Evolutionary conservation across 2,888 invertebrate genomes (phyloP), one percentile per base, ranked within the genome.

Genomic region (Alloplasta piceator): DNA sequence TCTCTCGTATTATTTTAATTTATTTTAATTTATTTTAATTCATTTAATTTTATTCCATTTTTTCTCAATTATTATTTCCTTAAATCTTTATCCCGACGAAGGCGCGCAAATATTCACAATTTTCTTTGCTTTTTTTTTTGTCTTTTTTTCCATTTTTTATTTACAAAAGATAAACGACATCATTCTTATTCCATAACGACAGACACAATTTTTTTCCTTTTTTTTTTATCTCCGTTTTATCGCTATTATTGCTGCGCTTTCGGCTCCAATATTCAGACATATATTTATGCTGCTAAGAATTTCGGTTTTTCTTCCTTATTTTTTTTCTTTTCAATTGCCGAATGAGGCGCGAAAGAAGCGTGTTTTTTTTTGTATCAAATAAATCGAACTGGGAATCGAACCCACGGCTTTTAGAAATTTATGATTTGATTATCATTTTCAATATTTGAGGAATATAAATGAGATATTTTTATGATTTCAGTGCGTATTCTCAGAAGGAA

Each of bases 81-180:
- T 82, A 78, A 77, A 82, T 70, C 7, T 78, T 86, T 85, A 81
- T 86, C 82, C 71, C 80, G 84, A 85, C 84, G 81, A 89, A 87
- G 88, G 87, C 83, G 87, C 83, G 74, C 86, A 85, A 86, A 84
- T 86, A 87, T 89, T 87, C 84, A 84, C 86, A 88, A 84, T 85
- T 85, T 83, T 76, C 60, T 60, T 71, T 56, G 61, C 46, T 67
- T 63, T 52, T 56, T 39, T 78, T 67, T 85, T 82, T 39, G 5
- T 60, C n/a, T 41, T 39, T 60, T 12, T 58, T 26, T 16, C 48
- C 55, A 66, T 74, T 80, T 85, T 86, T 88, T 88, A 77, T 64
- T 77, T 78, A 88, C 85, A 88, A 90, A 89, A 89, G 84, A 88
- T 89, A 87, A 89, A 88, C 77, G 82, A 84, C 82, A 72, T 82